These are phyloP conservation scores for Oxyura jamaicensis DNA, from an alignment of 2,113 vertebrate genomes.

Conservation along the genomic window DNA sequence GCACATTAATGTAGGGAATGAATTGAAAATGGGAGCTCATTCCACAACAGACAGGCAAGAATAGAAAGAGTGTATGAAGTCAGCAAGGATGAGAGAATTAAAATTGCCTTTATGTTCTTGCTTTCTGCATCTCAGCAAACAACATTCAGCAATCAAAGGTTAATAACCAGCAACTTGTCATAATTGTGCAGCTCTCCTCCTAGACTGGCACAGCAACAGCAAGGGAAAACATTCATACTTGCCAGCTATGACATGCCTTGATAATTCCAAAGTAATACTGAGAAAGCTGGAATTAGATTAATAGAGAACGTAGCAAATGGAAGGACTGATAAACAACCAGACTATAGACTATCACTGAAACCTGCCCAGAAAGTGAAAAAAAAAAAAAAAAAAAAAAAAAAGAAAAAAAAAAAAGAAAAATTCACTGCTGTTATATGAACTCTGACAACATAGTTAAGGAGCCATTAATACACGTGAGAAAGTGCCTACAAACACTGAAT, in stretches of 20 bases:
- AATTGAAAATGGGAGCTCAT: conserved; percentile 27
- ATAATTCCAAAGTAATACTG: conserved; percentile 3
- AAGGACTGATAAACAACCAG: not conserved
- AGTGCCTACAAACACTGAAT: not conserved
- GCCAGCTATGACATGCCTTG: not conserved
- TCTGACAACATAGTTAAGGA: not conserved
- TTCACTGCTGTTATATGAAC: not conserved
- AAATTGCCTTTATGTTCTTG: conserved; percentile 50
- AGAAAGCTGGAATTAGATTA: conserved; percentile 16
- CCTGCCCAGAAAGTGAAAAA: not conserved
- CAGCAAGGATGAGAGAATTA: conserved; percentile 44
- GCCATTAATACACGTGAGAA: not conserved
- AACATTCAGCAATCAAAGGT: conserved; percentile 44
- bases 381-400: not conserved
- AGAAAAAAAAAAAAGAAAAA: not conserved
- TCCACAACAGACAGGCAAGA: conserved; percentile 1
- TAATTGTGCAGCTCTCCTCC: conserved; percentile 35
- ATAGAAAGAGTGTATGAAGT: conserved; percentile 25
- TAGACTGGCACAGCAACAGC: conserved; percentile 18
- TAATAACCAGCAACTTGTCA: conserved; percentile 53
- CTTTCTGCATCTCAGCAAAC: conserved; percentile 34
- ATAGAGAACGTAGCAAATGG: not conserved
- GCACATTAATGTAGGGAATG: not conserved
- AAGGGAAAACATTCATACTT: conserved; percentile 1
- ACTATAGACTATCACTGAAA: not conserved